Percentiles rank a stretch among this genome's conserved stretches.
These are phyloP conservation scores for Stigmatopora nigra DNA, from an alignment of 2,113 vertebrate genomes.

Conservation along the genomic window DNA sequence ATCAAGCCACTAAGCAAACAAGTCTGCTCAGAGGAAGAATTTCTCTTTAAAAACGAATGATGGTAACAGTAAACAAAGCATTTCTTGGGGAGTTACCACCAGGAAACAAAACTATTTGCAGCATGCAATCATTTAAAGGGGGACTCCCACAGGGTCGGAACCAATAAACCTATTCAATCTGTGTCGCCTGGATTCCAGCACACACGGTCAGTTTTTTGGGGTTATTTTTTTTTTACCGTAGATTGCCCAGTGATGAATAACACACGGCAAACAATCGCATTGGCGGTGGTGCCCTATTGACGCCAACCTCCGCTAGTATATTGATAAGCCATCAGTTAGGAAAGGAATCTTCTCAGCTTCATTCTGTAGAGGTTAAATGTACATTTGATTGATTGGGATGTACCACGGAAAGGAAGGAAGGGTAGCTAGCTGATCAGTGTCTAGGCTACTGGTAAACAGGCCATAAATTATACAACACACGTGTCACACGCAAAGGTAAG, in stretches of 20 bases:
- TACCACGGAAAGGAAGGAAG: not conserved
- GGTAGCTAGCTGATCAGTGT: slow-evolving; percentile 22
- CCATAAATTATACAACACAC: slow-evolving; percentile 11
- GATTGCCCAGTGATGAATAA: not conserved
- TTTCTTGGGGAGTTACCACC: not conserved
- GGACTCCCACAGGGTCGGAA: not conserved
- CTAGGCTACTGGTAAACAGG: slow-evolving; percentile 8
- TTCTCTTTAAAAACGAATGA: too few relatives aligned
- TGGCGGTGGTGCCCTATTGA: not conserved
- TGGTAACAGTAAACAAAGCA: not conserved
- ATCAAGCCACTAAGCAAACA: too few relatives aligned
- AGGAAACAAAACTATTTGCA: not conserved
- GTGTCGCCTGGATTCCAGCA: slow-evolving; percentile 1
- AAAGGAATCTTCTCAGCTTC: not conserved
- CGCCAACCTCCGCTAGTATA: slow-evolving; percentile 2
- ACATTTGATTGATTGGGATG: slow-evolving; percentile 21
- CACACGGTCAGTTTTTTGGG: not conserved
- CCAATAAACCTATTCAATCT: slow-evolving; percentile 14
- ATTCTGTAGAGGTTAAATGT: slow-evolving; percentile 13
- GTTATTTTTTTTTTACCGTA: not conserved
- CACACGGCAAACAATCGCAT: slow-evolving; percentile 6
- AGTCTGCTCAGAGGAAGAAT: too few relatives aligned
- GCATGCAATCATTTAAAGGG: not conserved
- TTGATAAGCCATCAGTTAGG: slow-evolving; percentile 24
- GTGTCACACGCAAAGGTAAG: slow-evolving; percentile 15